Evolutionary conservation across 2,113 vertebrate genomes (phyloP).

Genomic region (Ia io): DNA sequence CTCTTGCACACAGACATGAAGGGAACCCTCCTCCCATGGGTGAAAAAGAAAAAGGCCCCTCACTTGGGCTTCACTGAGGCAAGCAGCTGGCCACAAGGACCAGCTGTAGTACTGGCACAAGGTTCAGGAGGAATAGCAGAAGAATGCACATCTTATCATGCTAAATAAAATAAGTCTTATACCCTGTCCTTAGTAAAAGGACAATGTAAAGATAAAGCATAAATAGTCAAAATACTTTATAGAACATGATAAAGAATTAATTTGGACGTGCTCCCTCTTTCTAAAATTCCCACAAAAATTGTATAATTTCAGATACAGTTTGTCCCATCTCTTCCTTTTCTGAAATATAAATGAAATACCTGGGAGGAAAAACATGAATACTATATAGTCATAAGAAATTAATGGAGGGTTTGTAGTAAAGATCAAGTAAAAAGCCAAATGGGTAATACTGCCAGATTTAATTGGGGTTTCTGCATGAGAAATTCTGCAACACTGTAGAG

Average conservation of each 20-base stretch:
- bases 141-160: constrained; percentile 91
- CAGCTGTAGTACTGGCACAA: constrained; percentile 79
- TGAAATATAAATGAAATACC: background rate
- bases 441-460: background rate
- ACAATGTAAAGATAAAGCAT: background rate
- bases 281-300: background rate
- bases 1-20: background rate
- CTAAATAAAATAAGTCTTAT: constrained; percentile 33
- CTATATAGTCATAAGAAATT: background rate
- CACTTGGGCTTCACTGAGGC: constrained; percentile 78
- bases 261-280: background rate
- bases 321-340: background rate
- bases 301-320: background rate
- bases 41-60: background rate
- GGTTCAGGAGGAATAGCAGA: constrained; percentile 87
- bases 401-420: background rate
- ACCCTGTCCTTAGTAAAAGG: background rate
- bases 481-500: background rate
- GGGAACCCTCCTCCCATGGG: background rate
- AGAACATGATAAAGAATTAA: background rate
- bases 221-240: background rate
- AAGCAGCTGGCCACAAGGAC: constrained; percentile 79
- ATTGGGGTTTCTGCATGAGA: background rate
- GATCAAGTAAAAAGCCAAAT: background rate
- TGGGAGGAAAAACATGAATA: background rate